Evolutionary conservation across 2,113 vertebrate species (phyloP).

Genomic region (Hemiscyllium ocellatum): DNA sequence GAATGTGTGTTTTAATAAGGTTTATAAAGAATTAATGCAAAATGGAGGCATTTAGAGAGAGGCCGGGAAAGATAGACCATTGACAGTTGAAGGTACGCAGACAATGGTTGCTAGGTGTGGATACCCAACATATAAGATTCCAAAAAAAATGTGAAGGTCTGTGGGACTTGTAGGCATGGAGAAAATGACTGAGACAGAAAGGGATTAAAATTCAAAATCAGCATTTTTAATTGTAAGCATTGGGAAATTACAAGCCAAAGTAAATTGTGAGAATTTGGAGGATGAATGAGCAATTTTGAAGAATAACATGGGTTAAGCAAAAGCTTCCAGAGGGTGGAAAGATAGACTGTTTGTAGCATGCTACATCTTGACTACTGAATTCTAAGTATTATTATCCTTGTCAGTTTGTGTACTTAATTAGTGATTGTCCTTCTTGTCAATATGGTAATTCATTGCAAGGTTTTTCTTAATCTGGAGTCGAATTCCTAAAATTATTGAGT

Average conservation of each 20-base stretch:
- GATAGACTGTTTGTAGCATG: no score
- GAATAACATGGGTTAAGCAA: background rate
- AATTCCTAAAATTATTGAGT: background rate
- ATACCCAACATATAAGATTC: background rate
- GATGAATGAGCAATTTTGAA: no score
- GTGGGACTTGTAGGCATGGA: background rate
- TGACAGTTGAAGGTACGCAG: background rate
- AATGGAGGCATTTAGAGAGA: background rate
- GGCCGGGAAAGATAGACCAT: background rate
- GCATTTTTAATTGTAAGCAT: background rate
- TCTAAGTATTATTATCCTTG: no score
- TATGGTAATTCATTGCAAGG: no score
- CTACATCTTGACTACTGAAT: no score
- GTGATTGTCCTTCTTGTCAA: no score
- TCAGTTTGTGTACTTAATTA: no score
- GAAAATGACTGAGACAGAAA: background rate
- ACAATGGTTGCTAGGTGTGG: background rate
- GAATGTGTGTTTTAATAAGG: background rate
- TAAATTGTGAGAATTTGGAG: no score
- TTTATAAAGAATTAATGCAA: background rate
- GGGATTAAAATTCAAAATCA: background rate
- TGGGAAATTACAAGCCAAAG: background rate
- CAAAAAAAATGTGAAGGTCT: background rate
- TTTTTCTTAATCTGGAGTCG: no score
- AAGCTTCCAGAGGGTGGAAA: background rate